Base-by-base conservation (phyloP, 2,113 vertebrate genomes). In the Orycteropus afer region DNA sequence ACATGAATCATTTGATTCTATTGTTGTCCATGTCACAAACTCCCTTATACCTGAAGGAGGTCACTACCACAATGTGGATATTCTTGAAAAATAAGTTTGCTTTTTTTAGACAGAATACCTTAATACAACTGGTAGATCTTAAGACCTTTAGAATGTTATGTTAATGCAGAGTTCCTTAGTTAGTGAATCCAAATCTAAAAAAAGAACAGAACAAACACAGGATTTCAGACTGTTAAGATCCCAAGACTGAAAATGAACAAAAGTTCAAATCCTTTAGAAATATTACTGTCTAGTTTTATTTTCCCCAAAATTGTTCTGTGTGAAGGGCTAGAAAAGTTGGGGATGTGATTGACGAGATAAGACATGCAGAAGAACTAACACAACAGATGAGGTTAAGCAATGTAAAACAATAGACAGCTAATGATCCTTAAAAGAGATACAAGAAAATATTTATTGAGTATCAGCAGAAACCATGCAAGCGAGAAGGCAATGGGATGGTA, bases 41-140 rank as follows among this genome's bases (percentile, higher is more conserved):
- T 71, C 9, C 47, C 87, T 79, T 91, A 71, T 12, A 85, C 27
- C n/a, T 53, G 63, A 80, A 90, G n/a, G 3, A 71, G 13, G 40
- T 84, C 53, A 79, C 27, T 91, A 77, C 7, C 18, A 1, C 0
- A 49, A 67, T 67, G 42, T 86, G 59, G 88, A 53, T 73, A 67
- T 73, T 82, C 37, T 65, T 96, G 25, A 86, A 1, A 57, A 71
- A 78, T 51, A 83, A 73, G 47, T 53, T 92, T 82, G n/a, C 8
- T 85, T 90, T 83, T 92, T n/a, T 95, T 86, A 85, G 12, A 42
- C 42, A 82, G 22, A 92, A 80, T 59, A 87, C 57, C 20, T 86
- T 63, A 23, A n/a, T 82, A 73, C 77, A 82, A 89, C 14, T 79
- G 42, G 45, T 32, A 71, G 51, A 90, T 86, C 51, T 83, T 91